phyloP scores from a whole-genome alignment of 2,797 vertebrate species.

The Leptodactylus fallax region DNA sequence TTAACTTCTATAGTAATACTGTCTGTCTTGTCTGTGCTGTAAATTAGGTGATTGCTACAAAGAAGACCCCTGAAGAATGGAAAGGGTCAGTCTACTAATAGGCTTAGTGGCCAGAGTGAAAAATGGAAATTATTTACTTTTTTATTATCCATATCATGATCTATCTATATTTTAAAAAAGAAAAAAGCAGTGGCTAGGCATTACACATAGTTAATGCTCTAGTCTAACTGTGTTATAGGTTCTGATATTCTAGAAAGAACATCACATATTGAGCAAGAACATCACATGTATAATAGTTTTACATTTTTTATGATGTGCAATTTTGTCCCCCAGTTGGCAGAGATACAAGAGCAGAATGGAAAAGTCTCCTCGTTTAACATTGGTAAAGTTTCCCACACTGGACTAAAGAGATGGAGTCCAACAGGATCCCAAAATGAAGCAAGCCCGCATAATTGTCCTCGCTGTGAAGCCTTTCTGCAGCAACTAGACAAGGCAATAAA shows the following conservation, averaged over 20 bases:
- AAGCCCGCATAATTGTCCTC: constrained; percentile 12
- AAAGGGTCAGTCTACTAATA: too few relatives aligned
- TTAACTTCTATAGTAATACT: too few relatives aligned
- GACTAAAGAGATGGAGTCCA: neutral
- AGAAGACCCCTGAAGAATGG: too few relatives aligned
- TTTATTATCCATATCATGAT: too few relatives aligned
- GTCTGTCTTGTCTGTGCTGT: too few relatives aligned
- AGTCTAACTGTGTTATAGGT: neutral
- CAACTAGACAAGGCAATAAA: constrained; percentile 47
- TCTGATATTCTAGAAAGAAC: neutral
- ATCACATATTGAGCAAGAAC: neutral
- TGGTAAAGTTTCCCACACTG: neutral
- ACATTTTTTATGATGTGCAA: neutral
- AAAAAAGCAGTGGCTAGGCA: neutral
- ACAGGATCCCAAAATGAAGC: constrained; percentile 13
- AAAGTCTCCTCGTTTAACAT: neutral
- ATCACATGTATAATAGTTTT: neutral
- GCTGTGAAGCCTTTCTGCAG: constrained; percentile 50
- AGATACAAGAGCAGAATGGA: constrained; percentile 59
- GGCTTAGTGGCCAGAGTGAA: too few relatives aligned
- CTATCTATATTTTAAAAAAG: too few relatives aligned
- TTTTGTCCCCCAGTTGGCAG: constrained; percentile 63
- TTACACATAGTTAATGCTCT: neutral
- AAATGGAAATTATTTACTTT: too few relatives aligned
- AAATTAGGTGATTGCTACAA: too few relatives aligned